A percentile compares a stretch with the other conserved stretches of the same genome.
These are phyloP conservation scores for Hipparchia sbordonii DNA, from an alignment of 2,888 invertebrate genomes.

Conservation along the genomic window DNA sequence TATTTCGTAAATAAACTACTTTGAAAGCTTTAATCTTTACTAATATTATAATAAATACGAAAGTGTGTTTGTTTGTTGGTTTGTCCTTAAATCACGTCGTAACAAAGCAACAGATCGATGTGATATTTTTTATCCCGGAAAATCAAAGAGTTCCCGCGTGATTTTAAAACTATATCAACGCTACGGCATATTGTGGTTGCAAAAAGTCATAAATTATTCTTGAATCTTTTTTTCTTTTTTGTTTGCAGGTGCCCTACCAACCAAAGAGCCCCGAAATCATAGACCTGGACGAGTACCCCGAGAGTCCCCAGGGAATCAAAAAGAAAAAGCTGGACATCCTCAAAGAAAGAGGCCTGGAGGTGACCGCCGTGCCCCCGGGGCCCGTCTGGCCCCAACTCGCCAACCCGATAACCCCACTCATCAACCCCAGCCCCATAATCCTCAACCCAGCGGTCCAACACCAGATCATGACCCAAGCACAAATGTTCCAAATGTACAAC, in stretches of 20 bases:
- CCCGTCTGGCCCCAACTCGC: conserved; percentile 49
- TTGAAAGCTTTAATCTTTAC: too few relatives aligned
- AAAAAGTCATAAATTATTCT: too few relatives aligned
- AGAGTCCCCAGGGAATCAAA: conserved; percentile 75
- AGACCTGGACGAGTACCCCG: conserved; percentile 83
- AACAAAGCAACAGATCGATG: too few relatives aligned
- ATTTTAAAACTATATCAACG: too few relatives aligned
- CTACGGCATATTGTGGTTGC: too few relatives aligned
- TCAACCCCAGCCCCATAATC: conserved; percentile 54
- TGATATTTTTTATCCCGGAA: too few relatives aligned
- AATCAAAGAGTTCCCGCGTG: too few relatives aligned
- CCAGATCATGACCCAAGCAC: conserved; percentile 77
- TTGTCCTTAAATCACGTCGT: too few relatives aligned
- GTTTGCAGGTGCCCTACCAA: conserved; percentile 80
- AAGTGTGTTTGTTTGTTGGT: too few relatives aligned
- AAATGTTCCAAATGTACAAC: conserved; percentile 71
- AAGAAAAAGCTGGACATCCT: conserved; percentile 89
- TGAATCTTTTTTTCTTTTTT: not conserved
- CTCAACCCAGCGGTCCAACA: conserved; percentile 71
- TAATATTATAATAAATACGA: too few relatives aligned
- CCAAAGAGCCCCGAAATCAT: conserved; percentile 86
- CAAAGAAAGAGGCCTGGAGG: conserved; percentile 89
- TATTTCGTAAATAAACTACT: too few relatives aligned
- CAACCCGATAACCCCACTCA: conserved; percentile 42
- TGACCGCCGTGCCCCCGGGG: conserved; percentile 84